A percentile compares a stretch with the other conserved stretches of the same genome.
Evolutionary conservation across 2,113 vertebrate species (phyloP).

Genomic region (Camelus bactrianus): DNA sequence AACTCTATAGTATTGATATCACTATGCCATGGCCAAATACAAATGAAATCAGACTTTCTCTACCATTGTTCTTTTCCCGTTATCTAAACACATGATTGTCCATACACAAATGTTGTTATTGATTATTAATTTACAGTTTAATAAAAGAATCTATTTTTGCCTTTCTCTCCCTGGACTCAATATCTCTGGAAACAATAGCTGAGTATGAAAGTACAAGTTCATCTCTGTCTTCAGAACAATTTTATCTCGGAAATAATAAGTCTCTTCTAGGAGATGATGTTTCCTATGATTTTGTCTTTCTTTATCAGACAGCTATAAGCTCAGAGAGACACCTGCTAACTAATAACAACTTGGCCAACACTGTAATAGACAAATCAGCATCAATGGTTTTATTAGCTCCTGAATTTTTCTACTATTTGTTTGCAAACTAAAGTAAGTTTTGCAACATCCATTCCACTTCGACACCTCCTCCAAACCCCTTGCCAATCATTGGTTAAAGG

Average conservation of each 20-base stretch:
- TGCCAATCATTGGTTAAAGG: background rate
- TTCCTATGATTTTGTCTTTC: constrained; percentile 46
- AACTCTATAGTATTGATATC: background rate
- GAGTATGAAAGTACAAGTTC: background rate
- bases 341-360: constrained; percentile 32
- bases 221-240: constrained; percentile 14
- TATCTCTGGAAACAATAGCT: background rate
- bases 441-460: background rate
- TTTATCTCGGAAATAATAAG: constrained; percentile 9
- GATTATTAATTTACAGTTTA: constrained; percentile 1
- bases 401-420: constrained; percentile 3
- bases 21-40: background rate
- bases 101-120: background rate
- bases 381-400: background rate
- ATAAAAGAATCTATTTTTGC: background rate
- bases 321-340: constrained; percentile 28
- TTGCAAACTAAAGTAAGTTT: constrained; percentile 28
- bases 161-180: background rate
- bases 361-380: background rate
- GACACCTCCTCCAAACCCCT: background rate
- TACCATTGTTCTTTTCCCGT: background rate
- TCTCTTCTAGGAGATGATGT: background rate
- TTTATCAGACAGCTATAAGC: background rate
- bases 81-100: background rate
- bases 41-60: background rate